Conservation (phyloP, 92 coral and sea anemone species). For the Anthopleura xanthogrammica region DNA sequence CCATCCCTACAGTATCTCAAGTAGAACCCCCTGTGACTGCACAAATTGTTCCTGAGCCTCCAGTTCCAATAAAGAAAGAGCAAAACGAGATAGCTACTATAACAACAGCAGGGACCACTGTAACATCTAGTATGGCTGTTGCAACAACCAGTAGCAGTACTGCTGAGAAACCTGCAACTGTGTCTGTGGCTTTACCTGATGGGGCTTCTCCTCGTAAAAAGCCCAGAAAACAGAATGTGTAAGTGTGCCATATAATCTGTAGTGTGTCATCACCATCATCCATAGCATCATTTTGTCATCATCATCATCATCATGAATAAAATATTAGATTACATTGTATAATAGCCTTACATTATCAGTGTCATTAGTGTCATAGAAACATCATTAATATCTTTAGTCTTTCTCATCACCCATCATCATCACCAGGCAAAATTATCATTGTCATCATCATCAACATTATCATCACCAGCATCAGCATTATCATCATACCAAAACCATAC, state of each 20-base stretch:
- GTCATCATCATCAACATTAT: background rate
- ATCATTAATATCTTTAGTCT: too few relatives aligned
- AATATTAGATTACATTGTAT: too few relatives aligned
- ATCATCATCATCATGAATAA: too few relatives aligned
- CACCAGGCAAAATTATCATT: too few relatives aligned
- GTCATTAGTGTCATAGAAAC: background rate
- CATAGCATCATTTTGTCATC: background rate
- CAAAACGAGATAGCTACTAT: slow-evolving; percentile 54
- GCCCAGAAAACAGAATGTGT: slow-evolving; percentile 99
- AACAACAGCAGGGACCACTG: slow-evolving; percentile 49
- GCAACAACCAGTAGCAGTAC: slow-evolving; percentile 54
- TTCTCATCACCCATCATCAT: too few relatives aligned
- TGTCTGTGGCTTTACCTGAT: slow-evolving; percentile 51
- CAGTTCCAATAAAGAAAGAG: slow-evolving; percentile 69
- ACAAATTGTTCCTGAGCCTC: slow-evolving; percentile 58
- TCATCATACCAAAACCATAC: too few relatives aligned
- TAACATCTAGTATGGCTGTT: slow-evolving; percentile 42
- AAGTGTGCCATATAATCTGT: slow-evolving; percentile 32
- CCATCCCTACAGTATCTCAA: slow-evolving; percentile 47
- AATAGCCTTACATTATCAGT: too few relatives aligned
- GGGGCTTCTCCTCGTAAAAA: slow-evolving; percentile 96
- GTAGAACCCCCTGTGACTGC: slow-evolving; percentile 46
- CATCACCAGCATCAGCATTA: too few relatives aligned
- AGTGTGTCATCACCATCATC: background rate
- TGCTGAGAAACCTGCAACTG: slow-evolving; percentile 46